Percentiles rank a stretch among this genome's conserved stretches.
These are phyloP conservation scores for Tribolium madens DNA, from an alignment of 1,140 invertebrate species.

Conservation along the genomic window DNA sequence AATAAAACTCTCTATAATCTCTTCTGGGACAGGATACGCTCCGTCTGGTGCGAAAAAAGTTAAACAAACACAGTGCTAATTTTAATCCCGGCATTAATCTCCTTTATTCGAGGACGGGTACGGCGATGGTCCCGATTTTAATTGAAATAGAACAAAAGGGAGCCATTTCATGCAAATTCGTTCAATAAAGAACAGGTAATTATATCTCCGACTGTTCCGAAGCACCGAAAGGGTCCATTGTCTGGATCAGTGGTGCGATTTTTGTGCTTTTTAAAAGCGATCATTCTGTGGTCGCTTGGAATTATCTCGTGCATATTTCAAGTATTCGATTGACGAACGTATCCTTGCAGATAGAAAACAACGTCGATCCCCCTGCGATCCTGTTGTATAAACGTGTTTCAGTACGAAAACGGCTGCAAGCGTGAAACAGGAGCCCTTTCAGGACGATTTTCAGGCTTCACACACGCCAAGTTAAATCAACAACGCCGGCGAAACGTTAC, in stretches of 20 bases:
- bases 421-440: constrained; percentile 32
- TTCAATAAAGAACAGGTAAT: constrained; percentile 39
- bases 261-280: background rate
- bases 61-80: constrained; percentile 39
- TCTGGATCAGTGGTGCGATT: background rate
- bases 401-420: constrained; percentile 17
- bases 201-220: constrained; percentile 35
- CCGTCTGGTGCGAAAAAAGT: constrained; percentile 30
- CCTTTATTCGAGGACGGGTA: constrained; percentile 27
- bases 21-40: constrained; percentile 24
- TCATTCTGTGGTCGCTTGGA: background rate
- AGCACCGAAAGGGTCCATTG: constrained; percentile 31
- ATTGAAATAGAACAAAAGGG: constrained; percentile 44
- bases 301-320: constrained; percentile 35
- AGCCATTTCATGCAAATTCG: constrained; percentile 38
- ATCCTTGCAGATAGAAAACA: constrained; percentile 17
- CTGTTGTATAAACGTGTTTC: constrained; percentile 17
- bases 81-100: constrained; percentile 42
- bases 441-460: constrained; percentile 14
- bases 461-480: constrained; percentile 36
- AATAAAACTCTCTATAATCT: constrained; percentile 35
- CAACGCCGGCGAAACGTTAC: constrained; percentile 15
- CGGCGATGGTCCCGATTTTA: constrained; percentile 35
- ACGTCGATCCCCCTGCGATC: background rate
- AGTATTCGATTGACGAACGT: constrained; percentile 19